These are phyloP conservation scores for Xiphophorus maculatus DNA, from an alignment of 2,113 vertebrate genomes.

Conservation along the genomic window DNA sequence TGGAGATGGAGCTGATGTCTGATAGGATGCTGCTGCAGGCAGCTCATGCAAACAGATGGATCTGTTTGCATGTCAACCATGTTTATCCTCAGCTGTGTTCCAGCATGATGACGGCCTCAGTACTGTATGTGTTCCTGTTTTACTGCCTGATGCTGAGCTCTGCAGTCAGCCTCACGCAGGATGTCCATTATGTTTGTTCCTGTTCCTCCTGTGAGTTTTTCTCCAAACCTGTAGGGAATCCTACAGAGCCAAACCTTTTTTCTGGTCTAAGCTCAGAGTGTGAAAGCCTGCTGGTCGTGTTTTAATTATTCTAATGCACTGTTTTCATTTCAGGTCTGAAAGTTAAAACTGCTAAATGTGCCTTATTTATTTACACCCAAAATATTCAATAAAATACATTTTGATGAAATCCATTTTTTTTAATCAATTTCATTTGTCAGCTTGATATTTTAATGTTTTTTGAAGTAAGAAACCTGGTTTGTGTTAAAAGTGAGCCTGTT, in stretches of 20 bases:
- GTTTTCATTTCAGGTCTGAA: neutral
- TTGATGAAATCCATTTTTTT: neutral
- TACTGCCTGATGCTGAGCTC: neutral
- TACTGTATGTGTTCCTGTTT: neutral
- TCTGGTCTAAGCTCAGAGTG: neutral
- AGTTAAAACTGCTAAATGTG: neutral
- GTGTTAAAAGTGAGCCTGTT: too few species aligned
- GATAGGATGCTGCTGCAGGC: neutral
- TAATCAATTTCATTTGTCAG: neutral
- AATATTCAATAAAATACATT: neutral
- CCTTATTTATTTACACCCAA: neutral
- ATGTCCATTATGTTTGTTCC: neutral
- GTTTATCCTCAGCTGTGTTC: neutral
- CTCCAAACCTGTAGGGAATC: too few species aligned
- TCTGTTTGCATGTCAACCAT: neutral
- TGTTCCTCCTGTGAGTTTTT: too few species aligned
- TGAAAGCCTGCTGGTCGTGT: neutral
- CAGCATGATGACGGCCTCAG: neutral
- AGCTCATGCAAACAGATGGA: too few species aligned
- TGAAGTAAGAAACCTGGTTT: too few species aligned
- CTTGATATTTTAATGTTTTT: too few species aligned
- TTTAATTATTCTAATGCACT: neutral
- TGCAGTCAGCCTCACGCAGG: neutral
- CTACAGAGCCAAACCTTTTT: neutral
- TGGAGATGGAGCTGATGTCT: neutral